phyloP scores from a whole-genome alignment of 1,140 invertebrate genomes.

The Cotesia chilonis region DNA sequence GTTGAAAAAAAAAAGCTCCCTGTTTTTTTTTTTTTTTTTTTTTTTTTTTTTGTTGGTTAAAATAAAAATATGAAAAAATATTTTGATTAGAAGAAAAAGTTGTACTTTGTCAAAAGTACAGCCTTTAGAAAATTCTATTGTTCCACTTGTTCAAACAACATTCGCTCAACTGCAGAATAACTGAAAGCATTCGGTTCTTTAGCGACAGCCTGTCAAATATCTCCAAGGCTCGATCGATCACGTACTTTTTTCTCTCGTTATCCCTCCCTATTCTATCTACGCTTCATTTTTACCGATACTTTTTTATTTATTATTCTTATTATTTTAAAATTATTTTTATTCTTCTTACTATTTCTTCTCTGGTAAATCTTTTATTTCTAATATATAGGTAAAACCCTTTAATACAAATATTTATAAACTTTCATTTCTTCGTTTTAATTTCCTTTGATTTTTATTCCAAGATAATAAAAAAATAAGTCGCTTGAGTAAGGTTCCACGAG shows the following conservation, averaged over 20 bases:
- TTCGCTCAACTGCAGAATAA: conserved; percentile 1
- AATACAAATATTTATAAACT: neutral
- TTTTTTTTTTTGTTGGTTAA: too few relatives aligned
- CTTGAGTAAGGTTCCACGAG: too few relatives aligned
- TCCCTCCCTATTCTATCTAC: neutral
- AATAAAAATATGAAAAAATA: too few relatives aligned
- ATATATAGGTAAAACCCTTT: too few relatives aligned
- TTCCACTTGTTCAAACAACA: conserved; percentile 7
- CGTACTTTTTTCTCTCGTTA: conserved; percentile 8
- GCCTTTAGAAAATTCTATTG: conserved; percentile 4
- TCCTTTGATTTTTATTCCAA: too few relatives aligned
- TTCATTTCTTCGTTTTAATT: neutral
- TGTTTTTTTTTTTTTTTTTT: too few relatives aligned
- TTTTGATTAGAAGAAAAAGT: too few relatives aligned
- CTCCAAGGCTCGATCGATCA: conserved; percentile 14
- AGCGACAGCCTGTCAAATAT: conserved; percentile 9
- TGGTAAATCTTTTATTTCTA: too few relatives aligned
- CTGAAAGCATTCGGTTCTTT: neutral
- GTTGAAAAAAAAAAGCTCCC: too few relatives aligned
- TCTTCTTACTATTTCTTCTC: neutral
- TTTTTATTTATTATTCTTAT: neutral
- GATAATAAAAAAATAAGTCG: too few relatives aligned
- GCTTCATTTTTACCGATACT: neutral
- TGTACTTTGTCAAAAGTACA: too few relatives aligned
- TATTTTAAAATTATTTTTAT: neutral